Conservation (phyloP, 2,888 invertebrate genomes). For the Synergus japonicus region DNA sequence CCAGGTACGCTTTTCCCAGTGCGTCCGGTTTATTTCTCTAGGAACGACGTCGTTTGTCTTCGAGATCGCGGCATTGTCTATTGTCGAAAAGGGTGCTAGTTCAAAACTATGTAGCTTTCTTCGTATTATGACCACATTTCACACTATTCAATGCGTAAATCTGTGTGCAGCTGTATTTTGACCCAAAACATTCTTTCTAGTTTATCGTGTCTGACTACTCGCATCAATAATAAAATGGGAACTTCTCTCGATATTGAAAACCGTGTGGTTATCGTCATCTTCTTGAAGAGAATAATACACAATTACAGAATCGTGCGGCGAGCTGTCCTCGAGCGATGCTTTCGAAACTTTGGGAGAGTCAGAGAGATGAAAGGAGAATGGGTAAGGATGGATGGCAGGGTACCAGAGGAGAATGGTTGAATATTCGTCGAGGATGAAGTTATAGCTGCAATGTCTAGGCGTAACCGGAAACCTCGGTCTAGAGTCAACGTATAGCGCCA, state of each 20-base stretch:
- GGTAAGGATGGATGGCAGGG: constrained; percentile 47
- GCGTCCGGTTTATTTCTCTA: constrained; percentile 63
- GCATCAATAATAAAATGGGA: background rate
- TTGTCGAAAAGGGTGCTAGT: constrained; percentile 10
- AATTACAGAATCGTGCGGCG: constrained; percentile 68
- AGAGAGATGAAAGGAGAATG: constrained; percentile 51
- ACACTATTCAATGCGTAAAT: background rate
- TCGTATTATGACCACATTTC: background rate
- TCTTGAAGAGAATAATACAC: constrained; percentile 69
- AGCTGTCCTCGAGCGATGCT: constrained; percentile 65
- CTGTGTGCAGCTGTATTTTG: too few relatives aligned
- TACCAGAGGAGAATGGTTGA: constrained; percentile 63
- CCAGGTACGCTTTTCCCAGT: constrained; percentile 61
- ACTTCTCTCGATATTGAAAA: constrained; percentile 31
- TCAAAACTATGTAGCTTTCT: background rate
- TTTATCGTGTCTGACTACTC: background rate
- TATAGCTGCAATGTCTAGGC: constrained; percentile 63
- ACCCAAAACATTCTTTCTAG: background rate
- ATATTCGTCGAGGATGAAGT: constrained; percentile 70
- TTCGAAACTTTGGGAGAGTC: constrained; percentile 65
- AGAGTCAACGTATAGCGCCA: constrained; percentile 69
- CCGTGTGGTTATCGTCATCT: constrained; percentile 62
- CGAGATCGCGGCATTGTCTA: background rate
- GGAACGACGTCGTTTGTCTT: constrained; percentile 65
- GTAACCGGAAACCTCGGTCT: constrained; percentile 66